Evolutionary conservation across 2,888 invertebrate species (phyloP).

Genomic region (Cyrtodaria siliqua): DNA sequence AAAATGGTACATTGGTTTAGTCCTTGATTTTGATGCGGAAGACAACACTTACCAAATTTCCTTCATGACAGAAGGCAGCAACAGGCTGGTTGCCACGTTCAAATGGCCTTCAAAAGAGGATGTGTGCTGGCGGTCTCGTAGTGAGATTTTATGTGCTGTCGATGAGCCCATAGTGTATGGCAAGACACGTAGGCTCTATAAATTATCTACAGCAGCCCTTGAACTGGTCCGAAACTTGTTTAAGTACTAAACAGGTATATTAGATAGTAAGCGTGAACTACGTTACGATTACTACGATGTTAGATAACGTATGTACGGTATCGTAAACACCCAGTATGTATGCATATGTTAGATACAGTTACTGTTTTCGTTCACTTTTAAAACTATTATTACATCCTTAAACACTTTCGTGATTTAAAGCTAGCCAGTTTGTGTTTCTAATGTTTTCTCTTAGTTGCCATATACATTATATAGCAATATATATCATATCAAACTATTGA

Average conservation of each 20-base stretch:
- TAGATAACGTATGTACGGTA: too few species aligned
- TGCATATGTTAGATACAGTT: too few species aligned
- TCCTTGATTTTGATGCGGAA: conserved; percentile 10
- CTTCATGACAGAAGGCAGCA: conserved; percentile 10
- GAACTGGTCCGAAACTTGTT: neutral
- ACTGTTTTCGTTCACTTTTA: too few species aligned
- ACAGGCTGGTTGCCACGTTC: neutral
- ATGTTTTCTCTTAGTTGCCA: too few species aligned
- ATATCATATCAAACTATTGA: too few species aligned
- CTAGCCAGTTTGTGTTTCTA: too few species aligned
- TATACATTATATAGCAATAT: too few species aligned
- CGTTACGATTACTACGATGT: too few species aligned
- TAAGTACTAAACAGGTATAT: too few species aligned
- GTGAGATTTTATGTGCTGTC: neutral
- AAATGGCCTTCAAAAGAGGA: conserved; percentile 19
- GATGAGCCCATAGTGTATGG: neutral
- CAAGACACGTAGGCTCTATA: neutral
- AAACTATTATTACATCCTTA: too few species aligned
- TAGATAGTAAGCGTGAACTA: neutral
- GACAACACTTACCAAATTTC: conserved; percentile 15
- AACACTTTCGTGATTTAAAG: too few species aligned
- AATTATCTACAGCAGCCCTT: neutral
- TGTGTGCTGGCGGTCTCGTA: neutral
- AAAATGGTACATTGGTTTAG: conserved; percentile 30
- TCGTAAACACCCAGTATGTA: too few species aligned